A percentile compares a stretch with the other conserved stretches of the same genome.
phyloP scores from a whole-genome alignment of 2,888 invertebrate species.

The Microctonus brassicae region DNA sequence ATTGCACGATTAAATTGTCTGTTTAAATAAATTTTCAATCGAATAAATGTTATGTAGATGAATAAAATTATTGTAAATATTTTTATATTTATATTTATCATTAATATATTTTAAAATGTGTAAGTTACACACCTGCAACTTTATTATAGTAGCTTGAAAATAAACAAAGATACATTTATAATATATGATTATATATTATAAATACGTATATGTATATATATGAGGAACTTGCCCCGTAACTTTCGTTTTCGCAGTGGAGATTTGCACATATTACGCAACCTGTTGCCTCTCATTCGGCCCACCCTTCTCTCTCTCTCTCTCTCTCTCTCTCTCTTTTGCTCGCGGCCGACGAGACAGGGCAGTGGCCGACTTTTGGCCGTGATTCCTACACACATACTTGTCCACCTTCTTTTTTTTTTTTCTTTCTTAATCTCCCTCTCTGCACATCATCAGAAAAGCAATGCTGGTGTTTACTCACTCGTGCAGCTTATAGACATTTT shows the following conservation, averaged over 20 bases:
- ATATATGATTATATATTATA: background rate
- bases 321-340: background rate
- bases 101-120: background rate
- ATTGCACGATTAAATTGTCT: conserved; percentile 20
- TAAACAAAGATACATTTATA: conserved; percentile 7
- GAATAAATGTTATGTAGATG: no score
- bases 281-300: conserved; percentile 38
- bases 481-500: no score
- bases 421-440: background rate
- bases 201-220: conserved; percentile 24
- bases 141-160: background rate
- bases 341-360: conserved; percentile 18
- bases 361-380: conserved; percentile 35
- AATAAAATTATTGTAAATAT: no score
- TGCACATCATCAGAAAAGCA: background rate
- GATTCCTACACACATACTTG: conserved; percentile 18
- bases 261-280: conserved; percentile 38
- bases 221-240: conserved; percentile 40
- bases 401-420: conserved; percentile 26
- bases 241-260: conserved; percentile 41
- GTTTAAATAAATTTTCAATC: no score
- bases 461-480: background rate
- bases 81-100: no score
- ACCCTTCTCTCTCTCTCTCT: conserved; percentile 26
- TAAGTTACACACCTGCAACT: conserved; percentile 18